Conservation (phyloP, 2,888 invertebrate genomes). For the Drosophila mettleri region DNA sequence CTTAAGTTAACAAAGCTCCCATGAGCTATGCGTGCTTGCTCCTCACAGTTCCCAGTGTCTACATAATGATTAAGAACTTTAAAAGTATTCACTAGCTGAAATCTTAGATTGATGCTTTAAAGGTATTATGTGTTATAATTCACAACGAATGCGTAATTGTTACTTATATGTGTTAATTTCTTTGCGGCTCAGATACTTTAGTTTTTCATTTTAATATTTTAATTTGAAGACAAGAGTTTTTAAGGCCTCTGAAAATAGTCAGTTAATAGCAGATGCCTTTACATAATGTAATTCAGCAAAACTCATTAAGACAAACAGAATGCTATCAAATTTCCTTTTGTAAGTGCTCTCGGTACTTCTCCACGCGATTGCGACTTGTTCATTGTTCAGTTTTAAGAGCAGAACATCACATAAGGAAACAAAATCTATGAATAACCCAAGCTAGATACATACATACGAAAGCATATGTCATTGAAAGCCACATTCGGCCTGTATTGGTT, state of each 20-base stretch:
- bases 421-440: slow-evolving; percentile 39
- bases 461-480: slow-evolving; percentile 36
- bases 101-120: not conserved
- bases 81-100: not conserved
- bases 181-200: too few relatives aligned
- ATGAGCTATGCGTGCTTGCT: slow-evolving; percentile 26
- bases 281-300: slow-evolving; percentile 1
- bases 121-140: not conserved
- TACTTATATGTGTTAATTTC: too few relatives aligned
- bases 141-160: not conserved
- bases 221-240: not conserved
- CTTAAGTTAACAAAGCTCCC: slow-evolving; percentile 28
- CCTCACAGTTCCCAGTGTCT: slow-evolving; percentile 4
- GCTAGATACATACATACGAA: slow-evolving; percentile 3
- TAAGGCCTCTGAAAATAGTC: not conserved
- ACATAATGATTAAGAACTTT: slow-evolving; percentile 11
- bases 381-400: slow-evolving; percentile 25
- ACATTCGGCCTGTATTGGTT: slow-evolving; percentile 24
- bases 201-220: not conserved
- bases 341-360: slow-evolving; percentile 5
- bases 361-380: slow-evolving; percentile 11
- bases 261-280: slow-evolving; percentile 2
- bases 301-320: slow-evolving; percentile 12
- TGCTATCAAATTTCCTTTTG: slow-evolving; percentile 4
- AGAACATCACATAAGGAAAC: slow-evolving; percentile 31